These are phyloP conservation scores for Actinemys pallida DNA, from an alignment of 2,113 vertebrate species.

Conservation along the genomic window DNA sequence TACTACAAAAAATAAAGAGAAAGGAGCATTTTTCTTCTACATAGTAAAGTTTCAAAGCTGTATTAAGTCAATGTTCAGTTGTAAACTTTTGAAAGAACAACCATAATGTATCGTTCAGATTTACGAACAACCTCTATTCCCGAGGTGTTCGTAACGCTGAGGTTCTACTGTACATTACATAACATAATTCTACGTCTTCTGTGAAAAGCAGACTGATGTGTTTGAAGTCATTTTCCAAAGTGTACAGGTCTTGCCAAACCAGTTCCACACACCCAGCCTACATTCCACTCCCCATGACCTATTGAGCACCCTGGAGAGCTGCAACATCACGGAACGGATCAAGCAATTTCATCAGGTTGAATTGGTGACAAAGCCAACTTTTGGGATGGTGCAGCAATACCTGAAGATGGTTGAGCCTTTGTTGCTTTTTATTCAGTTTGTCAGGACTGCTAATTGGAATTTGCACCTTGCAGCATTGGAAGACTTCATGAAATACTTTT, in stretches of 20 bases:
- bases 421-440: background rate
- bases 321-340: background rate
- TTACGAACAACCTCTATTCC: too few relatives aligned
- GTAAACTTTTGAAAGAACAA: too few relatives aligned
- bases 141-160: too few relatives aligned
- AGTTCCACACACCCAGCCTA: background rate
- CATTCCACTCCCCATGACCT: background rate
- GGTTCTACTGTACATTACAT: background rate
- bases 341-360: background rate
- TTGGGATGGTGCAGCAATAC: background rate
- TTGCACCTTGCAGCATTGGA: background rate
- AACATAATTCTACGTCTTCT: background rate
- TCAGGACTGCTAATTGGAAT: background rate
- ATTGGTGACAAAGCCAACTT: background rate
- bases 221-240: background rate
- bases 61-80: too few relatives aligned
- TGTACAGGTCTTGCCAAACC: background rate
- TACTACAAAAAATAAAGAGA: too few relatives aligned
- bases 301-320: background rate
- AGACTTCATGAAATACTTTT: background rate
- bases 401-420: background rate
- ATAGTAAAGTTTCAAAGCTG: too few relatives aligned
- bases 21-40: too few relatives aligned
- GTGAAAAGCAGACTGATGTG: background rate
- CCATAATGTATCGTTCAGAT: too few relatives aligned